phyloP scores from a whole-genome alignment of 2,797 vertebrate species.

The Danionella dracula region DNA sequence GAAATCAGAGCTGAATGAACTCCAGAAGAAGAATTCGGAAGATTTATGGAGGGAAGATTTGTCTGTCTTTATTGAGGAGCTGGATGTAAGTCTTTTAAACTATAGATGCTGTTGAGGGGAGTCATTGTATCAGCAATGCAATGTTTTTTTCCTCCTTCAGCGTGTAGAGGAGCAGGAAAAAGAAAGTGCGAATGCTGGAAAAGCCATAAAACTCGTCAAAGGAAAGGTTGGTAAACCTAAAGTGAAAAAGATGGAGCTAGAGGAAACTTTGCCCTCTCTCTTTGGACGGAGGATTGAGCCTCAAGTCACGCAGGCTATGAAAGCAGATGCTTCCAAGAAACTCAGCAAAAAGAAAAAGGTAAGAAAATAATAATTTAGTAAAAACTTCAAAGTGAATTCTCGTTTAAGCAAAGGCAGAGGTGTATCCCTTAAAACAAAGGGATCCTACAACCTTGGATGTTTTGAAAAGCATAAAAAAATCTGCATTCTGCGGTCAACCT shows the following conservation, averaged over 20 bases:
- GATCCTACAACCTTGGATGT: no score
- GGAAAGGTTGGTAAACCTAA: conserved; percentile 96
- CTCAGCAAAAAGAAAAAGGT: conserved; percentile 93
- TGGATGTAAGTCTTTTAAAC: conserved; percentile 77
- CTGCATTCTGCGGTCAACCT: no score
- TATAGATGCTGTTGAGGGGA: not conserved
- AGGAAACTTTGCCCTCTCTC: conserved; percentile 91
- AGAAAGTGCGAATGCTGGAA: conserved; percentile 70
- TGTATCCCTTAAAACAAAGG: no score
- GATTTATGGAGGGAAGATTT: conserved; percentile 97
- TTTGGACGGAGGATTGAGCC: conserved; percentile 89
- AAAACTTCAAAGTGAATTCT: no score
- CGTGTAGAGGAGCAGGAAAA: conserved; percentile 85
- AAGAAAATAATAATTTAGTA: no score
- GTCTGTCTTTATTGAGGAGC: conserved; percentile 88
- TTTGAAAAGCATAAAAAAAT: no score
- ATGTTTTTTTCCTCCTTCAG: conserved; percentile 61
- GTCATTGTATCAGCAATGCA: not conserved
- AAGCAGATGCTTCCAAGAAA: conserved; percentile 88
- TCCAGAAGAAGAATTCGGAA: conserved; percentile 81
- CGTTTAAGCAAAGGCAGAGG: no score
- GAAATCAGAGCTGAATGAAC: conserved; percentile 83
- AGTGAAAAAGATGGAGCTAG: conserved; percentile 87
- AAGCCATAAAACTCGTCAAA: conserved; percentile 84
- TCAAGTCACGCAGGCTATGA: conserved; percentile 82